Evolutionary conservation across 2,888 invertebrate genomes (phyloP).

Genomic region (Enchytraeus crypticus): DNA sequence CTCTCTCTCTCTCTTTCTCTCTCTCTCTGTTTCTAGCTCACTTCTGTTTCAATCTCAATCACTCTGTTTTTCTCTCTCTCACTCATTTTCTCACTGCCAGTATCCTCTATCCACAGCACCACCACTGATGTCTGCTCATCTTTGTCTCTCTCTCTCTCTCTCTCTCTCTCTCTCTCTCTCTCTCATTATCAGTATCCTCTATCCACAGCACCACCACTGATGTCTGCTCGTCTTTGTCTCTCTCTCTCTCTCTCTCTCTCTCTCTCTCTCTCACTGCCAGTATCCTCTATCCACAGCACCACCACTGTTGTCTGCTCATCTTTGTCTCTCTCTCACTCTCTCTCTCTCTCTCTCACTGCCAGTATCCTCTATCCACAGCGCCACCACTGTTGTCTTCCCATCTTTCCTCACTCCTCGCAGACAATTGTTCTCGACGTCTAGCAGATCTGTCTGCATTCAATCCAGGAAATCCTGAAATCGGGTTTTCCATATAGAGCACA

Average conservation of each 20-base stretch:
- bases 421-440: no score
- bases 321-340: neutral
- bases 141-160: slow-evolving; percentile 9
- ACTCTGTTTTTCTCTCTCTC: neutral
- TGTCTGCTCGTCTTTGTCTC: neutral
- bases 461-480: no score
- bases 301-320: neutral
- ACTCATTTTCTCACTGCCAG: neutral
- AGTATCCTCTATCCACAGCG: neutral
- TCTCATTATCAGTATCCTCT: neutral
- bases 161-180: slow-evolving; percentile 14
- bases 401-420: neutral
- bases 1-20: slow-evolving; percentile 14
- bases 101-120: neutral
- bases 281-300: neutral
- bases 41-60: neutral
- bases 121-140: neutral
- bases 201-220: neutral
- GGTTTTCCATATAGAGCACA: no score
- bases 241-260: neutral
- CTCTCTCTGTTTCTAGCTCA: slow-evolving; percentile 6
- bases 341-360: neutral
- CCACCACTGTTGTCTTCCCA: neutral
- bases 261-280: neutral
- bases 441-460: no score